Conservation (phyloP, 92 coral and sea anemone species). For the Micromussa lordhowensis region DNA sequence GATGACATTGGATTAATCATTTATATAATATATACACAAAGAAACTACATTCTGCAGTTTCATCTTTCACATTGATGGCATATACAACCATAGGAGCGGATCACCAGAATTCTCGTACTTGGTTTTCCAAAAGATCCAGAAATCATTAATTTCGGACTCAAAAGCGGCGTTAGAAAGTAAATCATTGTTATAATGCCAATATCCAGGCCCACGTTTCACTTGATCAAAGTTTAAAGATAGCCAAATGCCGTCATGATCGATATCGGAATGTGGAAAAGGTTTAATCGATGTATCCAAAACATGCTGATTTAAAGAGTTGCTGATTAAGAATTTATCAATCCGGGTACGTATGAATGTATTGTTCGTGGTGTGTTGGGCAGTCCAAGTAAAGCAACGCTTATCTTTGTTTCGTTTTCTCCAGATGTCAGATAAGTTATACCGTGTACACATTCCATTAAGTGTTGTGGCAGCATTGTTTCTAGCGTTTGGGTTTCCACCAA, state of each 20-base stretch:
- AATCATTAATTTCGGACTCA: neutral
- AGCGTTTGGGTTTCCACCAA: neutral
- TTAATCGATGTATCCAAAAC: neutral
- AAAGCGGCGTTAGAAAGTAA: neutral
- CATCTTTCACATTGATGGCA: too few species aligned
- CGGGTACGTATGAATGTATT: neutral
- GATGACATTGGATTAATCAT: too few species aligned
- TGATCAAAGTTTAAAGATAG: neutral
- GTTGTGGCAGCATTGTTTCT: neutral
- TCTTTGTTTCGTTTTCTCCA: slow-evolving; percentile 27
- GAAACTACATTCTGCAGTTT: too few species aligned
- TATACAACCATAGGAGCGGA: too few species aligned
- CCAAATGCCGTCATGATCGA: neutral
- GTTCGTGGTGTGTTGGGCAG: neutral
- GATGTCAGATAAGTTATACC: slow-evolving; percentile 6
- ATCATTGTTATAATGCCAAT: neutral
- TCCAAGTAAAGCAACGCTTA: slow-evolving; percentile 28
- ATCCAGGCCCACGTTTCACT: neutral
- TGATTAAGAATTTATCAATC: neutral
- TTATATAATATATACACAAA: too few species aligned
- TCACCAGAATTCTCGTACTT: neutral
- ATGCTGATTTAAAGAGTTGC: neutral
- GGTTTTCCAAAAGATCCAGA: slow-evolving; percentile 5
- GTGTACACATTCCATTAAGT: neutral
- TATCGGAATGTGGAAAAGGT: neutral